phyloP scores from a whole-genome alignment of 2,888 invertebrate species.

The Julus scandinavius region DNA sequence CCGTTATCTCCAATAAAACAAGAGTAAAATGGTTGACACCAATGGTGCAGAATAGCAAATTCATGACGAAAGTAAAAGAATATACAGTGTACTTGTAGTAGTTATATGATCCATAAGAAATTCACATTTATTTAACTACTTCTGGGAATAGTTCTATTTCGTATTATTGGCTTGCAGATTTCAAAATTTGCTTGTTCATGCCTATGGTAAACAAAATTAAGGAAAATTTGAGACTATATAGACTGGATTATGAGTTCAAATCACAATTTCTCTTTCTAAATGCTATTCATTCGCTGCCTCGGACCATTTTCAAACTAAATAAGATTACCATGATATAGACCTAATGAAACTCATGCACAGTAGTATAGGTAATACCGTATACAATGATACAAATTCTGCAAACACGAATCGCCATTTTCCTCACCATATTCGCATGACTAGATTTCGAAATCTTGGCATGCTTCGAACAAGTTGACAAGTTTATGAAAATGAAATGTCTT shows the following conservation, averaged over 20 bases:
- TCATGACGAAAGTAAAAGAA: too few species aligned
- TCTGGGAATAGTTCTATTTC: too few species aligned
- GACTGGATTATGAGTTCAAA: neutral
- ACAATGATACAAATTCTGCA: conserved; percentile 11
- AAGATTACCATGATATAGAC: neutral
- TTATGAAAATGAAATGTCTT: neutral
- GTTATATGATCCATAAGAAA: too few species aligned
- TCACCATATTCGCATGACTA: neutral
- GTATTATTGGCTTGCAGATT: too few species aligned
- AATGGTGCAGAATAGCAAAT: neutral
- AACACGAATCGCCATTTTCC: neutral
- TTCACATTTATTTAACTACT: too few species aligned
- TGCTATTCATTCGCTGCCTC: neutral
- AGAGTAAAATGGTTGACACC: neutral
- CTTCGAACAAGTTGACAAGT: neutral
- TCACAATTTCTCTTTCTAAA: neutral
- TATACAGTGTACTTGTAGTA: too few species aligned
- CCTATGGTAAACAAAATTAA: neutral
- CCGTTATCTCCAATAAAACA: neutral
- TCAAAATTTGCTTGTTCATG: neutral
- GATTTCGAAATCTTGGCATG: neutral
- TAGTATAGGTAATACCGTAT: neutral
- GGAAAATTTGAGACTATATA: neutral
- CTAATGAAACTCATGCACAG: conserved; percentile 20
- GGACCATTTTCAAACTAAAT: neutral